Conservation (phyloP, 2,797 vertebrate genomes). For the Holocentrus rufus region DNA sequence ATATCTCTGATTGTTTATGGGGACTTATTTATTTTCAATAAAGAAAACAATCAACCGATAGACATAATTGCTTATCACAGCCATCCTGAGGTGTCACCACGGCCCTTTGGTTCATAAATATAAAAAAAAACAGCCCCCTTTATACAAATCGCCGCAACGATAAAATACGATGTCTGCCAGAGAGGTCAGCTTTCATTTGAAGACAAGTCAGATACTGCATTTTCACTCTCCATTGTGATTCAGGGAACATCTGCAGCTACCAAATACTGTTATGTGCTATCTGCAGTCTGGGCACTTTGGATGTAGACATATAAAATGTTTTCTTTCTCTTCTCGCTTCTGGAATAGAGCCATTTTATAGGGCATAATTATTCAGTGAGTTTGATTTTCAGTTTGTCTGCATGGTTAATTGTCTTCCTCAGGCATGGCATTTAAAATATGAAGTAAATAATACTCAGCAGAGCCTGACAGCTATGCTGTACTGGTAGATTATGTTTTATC, state of each 20-base stretch:
- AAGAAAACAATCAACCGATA: conserved; percentile 6
- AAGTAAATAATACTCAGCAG: conserved; percentile 20
- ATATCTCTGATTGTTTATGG: conserved; percentile 52
- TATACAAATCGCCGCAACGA: conserved; percentile 28
- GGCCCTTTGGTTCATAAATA: conserved; percentile 54
- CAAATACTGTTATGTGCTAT: conserved; percentile 22
- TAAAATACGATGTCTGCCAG: conserved; percentile 39
- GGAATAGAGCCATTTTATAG: conserved; percentile 14
- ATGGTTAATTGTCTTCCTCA: conserved; percentile 7
- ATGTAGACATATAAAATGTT: conserved; percentile 21
- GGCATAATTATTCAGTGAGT: neutral
- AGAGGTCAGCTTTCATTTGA: conserved; percentile 43
- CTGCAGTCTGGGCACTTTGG: conserved; percentile 9
- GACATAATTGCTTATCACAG: conserved; percentile 50
- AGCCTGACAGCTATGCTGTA: conserved; percentile 1
- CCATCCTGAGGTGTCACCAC: conserved; percentile 37
- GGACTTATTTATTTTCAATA: conserved; percentile 39
- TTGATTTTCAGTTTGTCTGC: conserved; percentile 5
- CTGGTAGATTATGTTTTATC: neutral
- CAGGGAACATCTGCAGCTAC: conserved; percentile 24
- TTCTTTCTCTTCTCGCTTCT: conserved; percentile 4
- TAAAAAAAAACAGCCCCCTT: conserved; percentile 26
- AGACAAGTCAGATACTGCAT: conserved; percentile 26
- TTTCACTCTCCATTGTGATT: conserved; percentile 25
- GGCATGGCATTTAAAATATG: neutral